Evolutionary conservation across 2,113 vertebrate species (phyloP).

Genomic region (Rhinolophus sinicus): DNA sequence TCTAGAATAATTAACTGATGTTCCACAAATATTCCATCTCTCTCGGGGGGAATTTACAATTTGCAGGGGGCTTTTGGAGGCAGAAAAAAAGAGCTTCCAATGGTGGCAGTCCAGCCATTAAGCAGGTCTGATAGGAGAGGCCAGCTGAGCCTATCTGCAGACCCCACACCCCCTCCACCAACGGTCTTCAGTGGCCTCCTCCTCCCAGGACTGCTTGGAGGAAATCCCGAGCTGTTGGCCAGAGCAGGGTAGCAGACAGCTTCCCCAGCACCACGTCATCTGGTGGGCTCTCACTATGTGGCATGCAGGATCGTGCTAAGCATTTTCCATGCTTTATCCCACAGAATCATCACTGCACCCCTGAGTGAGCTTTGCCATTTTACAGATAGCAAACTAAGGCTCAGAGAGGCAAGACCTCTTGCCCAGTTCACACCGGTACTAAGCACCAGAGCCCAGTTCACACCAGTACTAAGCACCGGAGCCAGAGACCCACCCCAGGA

Average conservation of each 20-base stretch:
- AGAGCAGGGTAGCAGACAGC: accelerated
- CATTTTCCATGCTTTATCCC: accelerated
- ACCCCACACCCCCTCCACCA: accelerated
- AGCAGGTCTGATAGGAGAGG: accelerated
- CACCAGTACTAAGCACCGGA: background rate
- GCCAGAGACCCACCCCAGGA: background rate
- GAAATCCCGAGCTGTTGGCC: background rate
- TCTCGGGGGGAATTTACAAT: background rate
- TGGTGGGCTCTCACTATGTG: accelerated
- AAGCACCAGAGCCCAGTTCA: background rate
- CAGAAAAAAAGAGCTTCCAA: background rate
- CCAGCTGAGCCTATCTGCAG: background rate
- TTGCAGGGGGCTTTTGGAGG: background rate
- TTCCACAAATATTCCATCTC: too few species aligned
- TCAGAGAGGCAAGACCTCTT: background rate
- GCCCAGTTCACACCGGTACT: background rate
- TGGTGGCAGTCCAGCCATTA: background rate
- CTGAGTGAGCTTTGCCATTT: background rate
- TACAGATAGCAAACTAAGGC: background rate
- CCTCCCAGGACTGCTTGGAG: too few species aligned
- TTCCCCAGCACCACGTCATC: accelerated
- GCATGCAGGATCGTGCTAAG: accelerated
- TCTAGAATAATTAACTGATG: background rate
- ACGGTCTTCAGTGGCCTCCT: background rate
- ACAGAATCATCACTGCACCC: accelerated